A percentile compares a stretch with the other conserved stretches of the same genome.
Conservation (phyloP, 2,113 vertebrate species). For the Gasterosteus nipponicus region DNA sequence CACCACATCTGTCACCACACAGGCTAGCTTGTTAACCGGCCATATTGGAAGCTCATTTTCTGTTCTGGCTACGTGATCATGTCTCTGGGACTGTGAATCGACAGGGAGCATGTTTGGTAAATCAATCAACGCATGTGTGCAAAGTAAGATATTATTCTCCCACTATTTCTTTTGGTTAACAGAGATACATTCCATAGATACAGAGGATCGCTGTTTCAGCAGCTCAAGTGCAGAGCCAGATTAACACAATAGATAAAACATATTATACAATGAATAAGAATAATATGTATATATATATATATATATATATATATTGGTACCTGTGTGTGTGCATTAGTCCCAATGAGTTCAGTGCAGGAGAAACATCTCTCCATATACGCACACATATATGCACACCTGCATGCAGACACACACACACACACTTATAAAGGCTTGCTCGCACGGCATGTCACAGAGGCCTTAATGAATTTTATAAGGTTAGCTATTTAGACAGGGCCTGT, state of each 20-base stretch:
- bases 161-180: constrained; percentile 2
- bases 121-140: constrained; percentile 5
- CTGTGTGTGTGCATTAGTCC: too few relatives aligned
- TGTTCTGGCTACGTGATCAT: not conserved
- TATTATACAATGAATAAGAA: too few relatives aligned
- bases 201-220: too few relatives aligned
- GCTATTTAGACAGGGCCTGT: constrained; percentile 42
- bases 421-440: not conserved
- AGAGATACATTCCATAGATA: not conserved
- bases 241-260: too few relatives aligned
- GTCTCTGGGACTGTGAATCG: not conserved
- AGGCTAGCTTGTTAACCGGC: not conserved
- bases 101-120: constrained; percentile 9
- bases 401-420: not conserved
- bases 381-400: constrained; percentile 13
- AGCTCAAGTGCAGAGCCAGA: too few relatives aligned
- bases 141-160: not conserved
- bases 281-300: too few relatives aligned
- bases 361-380: not conserved
- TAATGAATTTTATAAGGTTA: constrained; percentile 73
- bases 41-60: not conserved
- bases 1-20: not conserved
- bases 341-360: not conserved
- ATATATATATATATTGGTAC: too few relatives aligned
- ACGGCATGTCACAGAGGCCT: constrained; percentile 41